phyloP scores from a whole-genome alignment of 1,140 invertebrate genomes.

The Cyclina sinensis region DNA sequence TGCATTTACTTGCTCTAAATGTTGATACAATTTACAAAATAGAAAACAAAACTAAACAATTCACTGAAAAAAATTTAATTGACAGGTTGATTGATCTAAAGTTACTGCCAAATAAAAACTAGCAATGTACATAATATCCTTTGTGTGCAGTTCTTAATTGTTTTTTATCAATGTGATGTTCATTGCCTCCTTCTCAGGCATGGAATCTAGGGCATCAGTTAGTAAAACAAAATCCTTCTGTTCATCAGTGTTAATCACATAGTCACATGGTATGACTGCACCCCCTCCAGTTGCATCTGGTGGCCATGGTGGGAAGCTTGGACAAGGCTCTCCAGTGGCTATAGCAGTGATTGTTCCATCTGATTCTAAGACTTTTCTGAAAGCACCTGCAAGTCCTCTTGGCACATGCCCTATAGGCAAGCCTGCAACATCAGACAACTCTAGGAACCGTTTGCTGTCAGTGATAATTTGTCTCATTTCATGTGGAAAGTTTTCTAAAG shows the following conservation, averaged over 20 bases:
- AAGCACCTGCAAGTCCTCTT: conserved; percentile 22
- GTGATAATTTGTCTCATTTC: conserved; percentile 31
- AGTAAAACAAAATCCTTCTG: conserved; percentile 20
- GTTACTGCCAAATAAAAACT: background rate
- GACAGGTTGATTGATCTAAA: background rate
- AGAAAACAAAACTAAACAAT: background rate
- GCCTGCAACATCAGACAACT: conserved; percentile 47
- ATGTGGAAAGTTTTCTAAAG: background rate
- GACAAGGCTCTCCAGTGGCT: conserved; percentile 23
- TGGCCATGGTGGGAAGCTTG: conserved; percentile 62
- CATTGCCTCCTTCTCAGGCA: conserved; percentile 47
- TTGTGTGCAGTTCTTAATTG: background rate
- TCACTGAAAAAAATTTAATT: background rate
- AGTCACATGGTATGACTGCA: conserved; percentile 24
- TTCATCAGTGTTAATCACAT: background rate
- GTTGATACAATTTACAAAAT: background rate
- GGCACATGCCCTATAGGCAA: conserved; percentile 60
- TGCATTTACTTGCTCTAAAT: background rate
- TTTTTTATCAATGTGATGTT: background rate
- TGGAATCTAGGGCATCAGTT: background rate
- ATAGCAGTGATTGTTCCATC: conserved; percentile 18
- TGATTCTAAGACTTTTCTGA: conserved; percentile 47
- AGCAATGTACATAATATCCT: too few species aligned
- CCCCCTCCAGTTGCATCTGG: conserved; percentile 47
- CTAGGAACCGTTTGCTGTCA: conserved; percentile 1